Evolutionary conservation across 2,113 vertebrate genomes (phyloP), one percentile per base, ranked within the genome.

Genomic region (Ploceus nigricollis): DNA sequence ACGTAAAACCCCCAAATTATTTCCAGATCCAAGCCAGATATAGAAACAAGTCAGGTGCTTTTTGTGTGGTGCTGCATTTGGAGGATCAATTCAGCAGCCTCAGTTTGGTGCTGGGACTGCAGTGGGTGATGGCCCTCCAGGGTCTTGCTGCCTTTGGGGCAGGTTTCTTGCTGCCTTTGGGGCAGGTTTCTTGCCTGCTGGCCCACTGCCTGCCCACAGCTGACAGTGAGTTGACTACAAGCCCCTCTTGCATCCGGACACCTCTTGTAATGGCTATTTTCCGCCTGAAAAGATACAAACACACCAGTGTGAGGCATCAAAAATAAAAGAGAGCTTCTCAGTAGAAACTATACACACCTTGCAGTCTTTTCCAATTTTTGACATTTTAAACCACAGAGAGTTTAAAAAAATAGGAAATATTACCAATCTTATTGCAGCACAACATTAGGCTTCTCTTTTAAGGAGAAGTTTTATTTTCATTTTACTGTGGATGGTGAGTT

Each of bases 171-270:
- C 25, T 79, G 25, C 39, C 81, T 72, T 60, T 75, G 47, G 22
- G 81, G 17, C 12, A 75, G 35, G 13, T 78, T 76, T 48, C 19
- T 81, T n/a, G 10, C 7, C 27, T 72, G 15, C 51, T 75, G 39
- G 56, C 8, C 33, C 42, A 25, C 3, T 2, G 1, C 2, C 30
- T 58, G 42, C 45, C 54, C n/a, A 50, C 44, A 75, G 56, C 37
- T 1, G 1, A n/a, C 0, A 0, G 4, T 48, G 37, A n/a, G 12
- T 15, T 61, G 45, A 53, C 50, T 63, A 20, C 28, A 65, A 81
- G 20, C 3, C 5, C 28, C 22, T 81, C 40, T 56, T 72, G 53
- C 21, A 37, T n/a, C 39, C 4, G 7, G 42, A 33, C 1, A 3
- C 6, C 8, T 20, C 48, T 82, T 0, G 0, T 33, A 57, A 45